phyloP scores from a whole-genome alignment of 2,797 vertebrate genomes.

The Sebastes vulpes region DNA sequence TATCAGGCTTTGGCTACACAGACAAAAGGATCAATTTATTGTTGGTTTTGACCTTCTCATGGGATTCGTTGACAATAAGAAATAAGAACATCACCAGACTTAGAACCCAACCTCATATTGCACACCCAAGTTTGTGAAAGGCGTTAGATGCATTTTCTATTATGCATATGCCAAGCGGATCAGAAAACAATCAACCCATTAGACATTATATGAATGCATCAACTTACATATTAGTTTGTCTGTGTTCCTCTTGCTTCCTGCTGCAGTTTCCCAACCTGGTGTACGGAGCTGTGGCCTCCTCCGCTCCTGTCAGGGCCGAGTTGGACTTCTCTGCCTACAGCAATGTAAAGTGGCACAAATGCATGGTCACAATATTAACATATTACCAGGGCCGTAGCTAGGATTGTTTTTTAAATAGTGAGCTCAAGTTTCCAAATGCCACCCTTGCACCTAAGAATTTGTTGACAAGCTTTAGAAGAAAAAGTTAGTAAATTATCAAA shows the following conservation, averaged over 20 bases:
- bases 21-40: no score
- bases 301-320: constrained; percentile 88
- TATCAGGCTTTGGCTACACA: no score
- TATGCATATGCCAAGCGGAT: not conserved
- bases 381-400: not conserved
- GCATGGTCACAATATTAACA: not conserved
- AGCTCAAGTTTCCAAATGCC: not conserved
- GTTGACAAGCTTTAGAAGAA: not conserved
- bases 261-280: constrained; percentile 90
- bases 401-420: not conserved
- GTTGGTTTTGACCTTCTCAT: no score
- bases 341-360: constrained; percentile 70
- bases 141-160: not conserved
- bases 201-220: not conserved
- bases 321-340: constrained; percentile 90
- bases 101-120: not conserved
- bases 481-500: not conserved
- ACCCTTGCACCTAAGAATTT: accelerated
- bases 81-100: no score
- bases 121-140: not conserved
- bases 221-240: not conserved
- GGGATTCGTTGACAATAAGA: no score
- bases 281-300: constrained; percentile 90
- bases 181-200: not conserved
- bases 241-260: not conserved